Evolutionary conservation across 2,797 vertebrate genomes (phyloP).

Genomic region (Pelodytes ibericus): DNA sequence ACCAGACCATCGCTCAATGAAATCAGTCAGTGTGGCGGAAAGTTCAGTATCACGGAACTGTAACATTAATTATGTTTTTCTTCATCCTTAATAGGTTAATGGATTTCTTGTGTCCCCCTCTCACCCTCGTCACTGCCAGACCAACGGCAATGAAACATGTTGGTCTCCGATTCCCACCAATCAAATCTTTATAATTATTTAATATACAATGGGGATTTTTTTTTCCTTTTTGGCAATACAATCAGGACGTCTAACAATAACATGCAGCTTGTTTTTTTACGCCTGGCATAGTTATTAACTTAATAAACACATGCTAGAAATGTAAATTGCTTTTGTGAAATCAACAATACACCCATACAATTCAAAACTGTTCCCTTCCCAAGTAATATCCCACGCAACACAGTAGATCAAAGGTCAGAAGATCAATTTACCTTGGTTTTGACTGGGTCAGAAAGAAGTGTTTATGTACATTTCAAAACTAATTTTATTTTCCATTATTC

Average conservation of each 20-base stretch:
- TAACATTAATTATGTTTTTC: slow-evolving; percentile 51
- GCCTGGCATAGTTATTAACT: slow-evolving; percentile 10
- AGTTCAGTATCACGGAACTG: slow-evolving; percentile 37
- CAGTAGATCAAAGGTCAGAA: slow-evolving; percentile 25
- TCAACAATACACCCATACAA: not conserved
- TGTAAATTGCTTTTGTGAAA: slow-evolving; percentile 33
- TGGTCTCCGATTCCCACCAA: not conserved
- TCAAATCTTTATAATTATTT: slow-evolving; percentile 14
- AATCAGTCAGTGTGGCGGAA: slow-evolving; percentile 49
- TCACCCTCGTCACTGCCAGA: not conserved
- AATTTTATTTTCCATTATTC: slow-evolving; percentile 51
- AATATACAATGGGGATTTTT: slow-evolving; percentile 1
- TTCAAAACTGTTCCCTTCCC: slow-evolving; percentile 5
- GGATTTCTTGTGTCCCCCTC: slow-evolving; percentile 24
- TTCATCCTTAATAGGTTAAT: slow-evolving; percentile 40
- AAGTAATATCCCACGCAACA: slow-evolving; percentile 23
- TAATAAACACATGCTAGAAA: slow-evolving; percentile 20
- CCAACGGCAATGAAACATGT: not conserved
- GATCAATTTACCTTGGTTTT: slow-evolving; percentile 47
- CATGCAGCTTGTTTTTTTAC: not conserved
- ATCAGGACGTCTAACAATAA: slow-evolving; percentile 8
- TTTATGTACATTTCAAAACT: slow-evolving; percentile 46
- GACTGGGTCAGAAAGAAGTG: slow-evolving; percentile 35
- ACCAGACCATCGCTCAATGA: slow-evolving; percentile 36
- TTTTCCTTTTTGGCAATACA: slow-evolving; percentile 4